These are phyloP conservation scores for Stenurella melanura DNA, from an alignment of 2,888 invertebrate species.

Conservation along the genomic window DNA sequence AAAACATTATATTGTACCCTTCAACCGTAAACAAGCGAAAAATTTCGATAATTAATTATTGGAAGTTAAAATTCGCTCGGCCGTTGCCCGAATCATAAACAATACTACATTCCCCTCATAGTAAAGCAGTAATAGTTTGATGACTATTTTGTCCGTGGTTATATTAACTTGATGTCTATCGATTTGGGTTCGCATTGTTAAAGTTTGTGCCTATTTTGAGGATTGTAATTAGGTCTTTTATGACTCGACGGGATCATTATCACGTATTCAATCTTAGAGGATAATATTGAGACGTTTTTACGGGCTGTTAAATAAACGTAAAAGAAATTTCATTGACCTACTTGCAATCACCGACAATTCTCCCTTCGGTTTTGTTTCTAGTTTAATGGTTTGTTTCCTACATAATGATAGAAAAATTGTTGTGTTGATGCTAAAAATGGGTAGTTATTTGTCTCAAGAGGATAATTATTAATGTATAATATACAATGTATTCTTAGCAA, in stretches of 20 bases:
- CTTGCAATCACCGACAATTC: not conserved
- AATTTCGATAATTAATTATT: constrained; percentile 7
- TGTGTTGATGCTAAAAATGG: no score
- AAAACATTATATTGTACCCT: not conserved
- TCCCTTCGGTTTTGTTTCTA: not conserved
- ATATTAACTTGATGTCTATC: constrained; percentile 35
- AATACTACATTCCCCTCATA: not conserved
- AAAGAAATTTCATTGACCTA: constrained; percentile 17
- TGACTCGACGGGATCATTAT: constrained; percentile 3
- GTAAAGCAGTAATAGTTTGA: constrained; percentile 4
- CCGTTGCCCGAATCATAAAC: not conserved
- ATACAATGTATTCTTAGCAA: no score
- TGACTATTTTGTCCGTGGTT: constrained; percentile 5
- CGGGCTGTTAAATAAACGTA: constrained; percentile 29
- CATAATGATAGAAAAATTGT: no score
- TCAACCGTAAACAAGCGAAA: not conserved
- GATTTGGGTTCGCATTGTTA: constrained; percentile 19
- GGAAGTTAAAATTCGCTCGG: constrained; percentile 3
- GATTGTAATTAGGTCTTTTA: constrained; percentile 33
- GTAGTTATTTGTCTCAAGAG: no score
- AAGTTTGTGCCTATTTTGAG: constrained; percentile 14
- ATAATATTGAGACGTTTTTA: constrained; percentile 26
- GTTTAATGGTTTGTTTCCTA: no score
- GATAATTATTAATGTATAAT: no score
- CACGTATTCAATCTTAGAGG: not conserved